Conservation (phyloP, 2,888 invertebrate genomes). For the Dichetophora obliterata region DNA sequence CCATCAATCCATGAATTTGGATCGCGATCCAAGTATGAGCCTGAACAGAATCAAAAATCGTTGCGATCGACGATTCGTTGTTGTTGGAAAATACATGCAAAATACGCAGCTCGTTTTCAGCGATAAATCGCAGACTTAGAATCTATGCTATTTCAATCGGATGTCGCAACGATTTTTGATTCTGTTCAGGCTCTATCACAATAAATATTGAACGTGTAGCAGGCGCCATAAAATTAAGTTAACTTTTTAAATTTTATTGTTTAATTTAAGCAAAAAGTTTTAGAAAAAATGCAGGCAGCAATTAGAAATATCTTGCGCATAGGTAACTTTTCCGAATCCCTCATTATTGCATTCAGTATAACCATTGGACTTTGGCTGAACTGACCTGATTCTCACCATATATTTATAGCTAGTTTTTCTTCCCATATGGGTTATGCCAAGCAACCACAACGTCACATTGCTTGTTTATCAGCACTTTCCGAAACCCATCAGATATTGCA, state of each 20-base stretch:
- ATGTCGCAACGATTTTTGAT: no score
- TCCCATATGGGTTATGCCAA: not conserved
- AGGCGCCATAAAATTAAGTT: not conserved
- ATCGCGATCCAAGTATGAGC: no score
- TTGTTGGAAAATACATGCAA: no score
- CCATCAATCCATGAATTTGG: no score
- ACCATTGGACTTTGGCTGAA: not conserved
- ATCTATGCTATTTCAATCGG: no score
- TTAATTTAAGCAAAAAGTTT: not conserved
- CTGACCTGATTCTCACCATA: not conserved
- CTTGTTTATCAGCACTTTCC: slow-evolving; percentile 79
- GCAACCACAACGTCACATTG: slow-evolving; percentile 72
- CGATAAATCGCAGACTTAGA: no score
- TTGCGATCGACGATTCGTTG: no score
- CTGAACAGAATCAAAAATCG: no score
- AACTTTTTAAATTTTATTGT: not conserved
- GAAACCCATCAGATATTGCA: slow-evolving; percentile 94
- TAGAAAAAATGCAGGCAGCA: not conserved
- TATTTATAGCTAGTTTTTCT: not conserved
- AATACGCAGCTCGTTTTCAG: no score
- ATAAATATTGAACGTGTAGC: no score
- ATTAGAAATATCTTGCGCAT: not conserved
- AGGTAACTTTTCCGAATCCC: not conserved
- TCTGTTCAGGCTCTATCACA: no score
- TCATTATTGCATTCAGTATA: not conserved